phyloP scores from a whole-genome alignment of 1,140 invertebrate species.

The Eufriesea mexicana region DNA sequence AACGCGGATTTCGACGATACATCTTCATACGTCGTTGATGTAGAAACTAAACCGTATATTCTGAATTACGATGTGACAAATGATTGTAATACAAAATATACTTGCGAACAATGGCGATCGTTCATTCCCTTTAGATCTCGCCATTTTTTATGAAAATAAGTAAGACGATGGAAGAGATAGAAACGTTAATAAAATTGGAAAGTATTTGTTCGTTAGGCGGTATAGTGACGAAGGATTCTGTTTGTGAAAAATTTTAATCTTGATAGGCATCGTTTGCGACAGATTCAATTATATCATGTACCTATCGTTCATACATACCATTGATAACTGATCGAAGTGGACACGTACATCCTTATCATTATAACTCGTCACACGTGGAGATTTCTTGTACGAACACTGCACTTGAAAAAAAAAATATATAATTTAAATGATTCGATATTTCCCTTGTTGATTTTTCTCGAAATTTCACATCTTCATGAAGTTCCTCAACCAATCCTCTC shows the following conservation, averaged over 20 bases:
- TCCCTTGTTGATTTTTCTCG: neutral
- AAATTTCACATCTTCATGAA: neutral
- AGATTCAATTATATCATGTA: neutral
- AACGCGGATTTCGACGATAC: neutral
- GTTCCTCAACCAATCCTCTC: neutral
- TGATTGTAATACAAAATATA: slow-evolving; percentile 4
- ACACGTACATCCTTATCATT: neutral
- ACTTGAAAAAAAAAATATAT: slow-evolving; percentile 35
- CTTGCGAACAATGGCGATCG: no score
- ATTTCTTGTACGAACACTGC: slow-evolving; percentile 27
- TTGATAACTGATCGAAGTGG: neutral
- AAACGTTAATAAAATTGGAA: neutral
- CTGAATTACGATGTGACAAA: neutral
- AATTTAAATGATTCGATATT: slow-evolving; percentile 5
- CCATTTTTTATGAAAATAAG: neutral
- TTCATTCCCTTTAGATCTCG: neutral
- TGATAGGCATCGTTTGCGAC: no score
- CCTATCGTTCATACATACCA: neutral
- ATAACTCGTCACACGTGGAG: neutral
- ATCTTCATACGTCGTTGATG: no score
- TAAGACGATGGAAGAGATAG: neutral
- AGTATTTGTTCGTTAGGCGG: neutral
- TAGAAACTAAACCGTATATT: neutral
- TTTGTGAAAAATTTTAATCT: neutral
- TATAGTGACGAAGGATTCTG: accelerated